Evolutionary conservation across 2,797 vertebrate genomes (phyloP).

Genomic region (Lepus oiostolus): DNA sequence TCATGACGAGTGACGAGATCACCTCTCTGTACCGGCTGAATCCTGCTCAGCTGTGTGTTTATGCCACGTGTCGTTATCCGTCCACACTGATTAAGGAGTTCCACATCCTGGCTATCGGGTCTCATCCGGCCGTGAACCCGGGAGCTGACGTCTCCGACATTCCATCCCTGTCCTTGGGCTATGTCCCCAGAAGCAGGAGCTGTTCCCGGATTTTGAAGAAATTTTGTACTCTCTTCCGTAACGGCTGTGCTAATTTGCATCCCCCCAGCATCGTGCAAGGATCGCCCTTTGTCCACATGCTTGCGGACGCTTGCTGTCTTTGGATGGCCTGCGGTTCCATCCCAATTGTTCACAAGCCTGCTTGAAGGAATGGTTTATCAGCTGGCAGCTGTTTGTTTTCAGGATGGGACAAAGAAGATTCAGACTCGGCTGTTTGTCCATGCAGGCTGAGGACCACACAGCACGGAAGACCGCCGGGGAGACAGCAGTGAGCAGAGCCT

Average conservation of each 20-base stretch:
- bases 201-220: background rate
- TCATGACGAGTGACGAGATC: too few species aligned
- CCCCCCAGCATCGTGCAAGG: background rate
- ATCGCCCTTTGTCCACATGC: background rate
- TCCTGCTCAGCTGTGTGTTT: fast-evolving
- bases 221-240: background rate
- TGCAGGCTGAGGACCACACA: background rate
- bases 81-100: background rate
- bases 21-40: background rate
- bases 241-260: too few species aligned
- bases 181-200: background rate
- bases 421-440: background rate
- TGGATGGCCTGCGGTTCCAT: background rate
- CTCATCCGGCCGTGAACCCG: fast-evolving
- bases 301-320: background rate
- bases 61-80: too few species aligned
- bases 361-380: background rate
- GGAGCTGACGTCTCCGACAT: too few species aligned
- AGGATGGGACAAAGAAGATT: background rate
- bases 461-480: background rate
- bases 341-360: background rate
- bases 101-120: background rate
- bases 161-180: background rate
- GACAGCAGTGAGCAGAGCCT: background rate
- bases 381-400: background rate